These are phyloP conservation scores for Paradoxurus hermaphroditus DNA, from an alignment of 2,113 vertebrate species.

Conservation along the genomic window DNA sequence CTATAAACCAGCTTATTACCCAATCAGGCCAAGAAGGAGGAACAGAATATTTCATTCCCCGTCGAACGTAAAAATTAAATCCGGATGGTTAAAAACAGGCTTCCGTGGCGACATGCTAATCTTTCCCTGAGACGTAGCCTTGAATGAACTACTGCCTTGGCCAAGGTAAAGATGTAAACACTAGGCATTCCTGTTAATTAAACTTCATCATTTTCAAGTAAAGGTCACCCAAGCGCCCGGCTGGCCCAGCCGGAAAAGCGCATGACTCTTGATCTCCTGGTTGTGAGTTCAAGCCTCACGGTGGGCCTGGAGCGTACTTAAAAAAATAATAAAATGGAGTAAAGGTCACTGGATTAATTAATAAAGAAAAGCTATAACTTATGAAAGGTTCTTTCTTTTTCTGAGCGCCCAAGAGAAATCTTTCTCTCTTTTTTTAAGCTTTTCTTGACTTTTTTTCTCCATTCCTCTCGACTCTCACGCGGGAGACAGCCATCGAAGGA, in stretches of 20 bases:
- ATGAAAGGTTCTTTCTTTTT: not conserved
- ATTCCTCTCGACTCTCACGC: not conserved
- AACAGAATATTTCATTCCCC: not conserved
- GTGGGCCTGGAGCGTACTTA: not conserved
- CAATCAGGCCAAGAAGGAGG: not conserved
- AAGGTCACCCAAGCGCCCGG: not conserved
- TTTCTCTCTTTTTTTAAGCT: not conserved
- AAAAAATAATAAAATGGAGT: not conserved
- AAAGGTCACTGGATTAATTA: slow-evolving; percentile 20
- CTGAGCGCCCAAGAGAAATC: not conserved
- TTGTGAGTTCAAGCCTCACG: not conserved
- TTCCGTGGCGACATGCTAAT: not conserved
- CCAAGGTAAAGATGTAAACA: not conserved
- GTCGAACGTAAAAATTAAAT: not conserved
- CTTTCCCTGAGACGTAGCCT: not conserved
- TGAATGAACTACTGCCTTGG: not conserved
- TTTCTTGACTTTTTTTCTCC: rapidly evolving
- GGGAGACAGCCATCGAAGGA: rapidly evolving
- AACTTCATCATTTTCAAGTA: not conserved
- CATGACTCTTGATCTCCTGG: rapidly evolving
- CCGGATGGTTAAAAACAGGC: not conserved
- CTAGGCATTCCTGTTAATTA: not conserved
- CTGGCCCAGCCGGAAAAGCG: not conserved
- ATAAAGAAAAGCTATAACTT: not conserved
- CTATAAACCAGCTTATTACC: not conserved